Percentiles rank a stretch among this genome's conserved stretches.
These are phyloP conservation scores for Hormiphora californensis DNA, from an alignment of 37 sponge, comb jelly and placozoan species.

Conservation along the genomic window DNA sequence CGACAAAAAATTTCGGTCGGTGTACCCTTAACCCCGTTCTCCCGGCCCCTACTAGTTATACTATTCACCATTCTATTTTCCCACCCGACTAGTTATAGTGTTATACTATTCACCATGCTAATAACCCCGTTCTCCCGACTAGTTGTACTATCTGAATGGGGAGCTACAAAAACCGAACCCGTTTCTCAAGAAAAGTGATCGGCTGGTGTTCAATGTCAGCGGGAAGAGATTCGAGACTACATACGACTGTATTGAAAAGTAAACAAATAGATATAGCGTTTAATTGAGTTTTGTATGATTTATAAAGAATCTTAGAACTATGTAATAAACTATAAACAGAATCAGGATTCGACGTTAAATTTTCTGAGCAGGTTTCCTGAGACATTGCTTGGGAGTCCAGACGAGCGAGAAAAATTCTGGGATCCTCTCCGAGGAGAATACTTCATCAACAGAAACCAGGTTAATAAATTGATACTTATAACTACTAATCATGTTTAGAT, in stretches of 20 bases:
- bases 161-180: slow-evolving; percentile 5
- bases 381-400: background rate
- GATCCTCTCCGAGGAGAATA: slow-evolving; percentile 15
- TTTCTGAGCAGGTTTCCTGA: slow-evolving; percentile 42
- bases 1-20: too few species aligned
- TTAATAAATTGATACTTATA: background rate
- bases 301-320: too few species aligned
- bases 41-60: too few species aligned
- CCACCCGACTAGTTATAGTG: too few species aligned
- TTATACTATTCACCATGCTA: too few species aligned
- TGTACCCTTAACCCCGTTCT: too few species aligned
- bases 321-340: too few species aligned
- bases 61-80: too few species aligned
- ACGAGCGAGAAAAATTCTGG: background rate
- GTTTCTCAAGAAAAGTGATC: background rate
- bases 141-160: background rate
- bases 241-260: slow-evolving; percentile 6
- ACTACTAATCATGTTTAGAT: too few species aligned
- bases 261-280: too few species aligned
- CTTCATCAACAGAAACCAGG: slow-evolving; percentile 52
- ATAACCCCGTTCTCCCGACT: background rate
- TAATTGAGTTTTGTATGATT: too few species aligned
- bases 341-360: too few species aligned
- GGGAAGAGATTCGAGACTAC: slow-evolving; percentile 41
- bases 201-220: slow-evolving; percentile 44